phyloP scores from a whole-genome alignment of 2,113 vertebrate species.

The Promerops cafer region DNA sequence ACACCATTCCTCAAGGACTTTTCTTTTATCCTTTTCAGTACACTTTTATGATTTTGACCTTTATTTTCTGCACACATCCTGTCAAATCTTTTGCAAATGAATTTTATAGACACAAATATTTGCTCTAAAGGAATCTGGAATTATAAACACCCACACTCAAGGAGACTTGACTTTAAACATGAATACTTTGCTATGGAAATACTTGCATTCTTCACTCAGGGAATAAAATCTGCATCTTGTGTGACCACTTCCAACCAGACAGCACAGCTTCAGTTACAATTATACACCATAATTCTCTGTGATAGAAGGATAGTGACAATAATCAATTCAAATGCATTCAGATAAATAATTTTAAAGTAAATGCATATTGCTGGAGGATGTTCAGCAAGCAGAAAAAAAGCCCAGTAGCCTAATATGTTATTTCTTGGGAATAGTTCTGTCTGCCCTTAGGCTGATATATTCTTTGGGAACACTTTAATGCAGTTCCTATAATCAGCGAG shows the following conservation, averaged over 20 bases:
- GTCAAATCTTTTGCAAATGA: neutral
- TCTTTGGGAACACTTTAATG: neutral
- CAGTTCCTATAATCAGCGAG: neutral
- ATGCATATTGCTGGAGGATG: neutral
- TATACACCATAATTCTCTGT: neutral
- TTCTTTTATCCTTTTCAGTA: neutral
- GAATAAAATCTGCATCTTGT: slow-evolving; percentile 26
- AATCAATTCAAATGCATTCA: slow-evolving; percentile 34
- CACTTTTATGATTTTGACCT: slow-evolving; percentile 5
- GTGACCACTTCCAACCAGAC: neutral
- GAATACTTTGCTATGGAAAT: slow-evolving; percentile 33
- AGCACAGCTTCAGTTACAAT: neutral
- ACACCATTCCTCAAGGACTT: neutral
- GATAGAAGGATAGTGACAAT: neutral
- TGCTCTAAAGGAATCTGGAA: slow-evolving; percentile 8
- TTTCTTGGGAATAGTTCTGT: neutral
- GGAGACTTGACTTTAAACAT: slow-evolving; percentile 23
- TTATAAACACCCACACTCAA: slow-evolving; percentile 32
- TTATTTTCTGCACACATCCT: slow-evolving; percentile 11
- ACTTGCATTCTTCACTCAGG: slow-evolving; percentile 10
- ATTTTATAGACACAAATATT: slow-evolving; percentile 24
- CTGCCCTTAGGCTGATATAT: neutral
- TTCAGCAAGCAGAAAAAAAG: neutral
- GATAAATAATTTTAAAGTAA: slow-evolving; percentile 15
- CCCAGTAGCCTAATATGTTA: neutral